Base-by-base conservation (phyloP, 2,797 vertebrate genomes). In the Falco peregrinus region DNA sequence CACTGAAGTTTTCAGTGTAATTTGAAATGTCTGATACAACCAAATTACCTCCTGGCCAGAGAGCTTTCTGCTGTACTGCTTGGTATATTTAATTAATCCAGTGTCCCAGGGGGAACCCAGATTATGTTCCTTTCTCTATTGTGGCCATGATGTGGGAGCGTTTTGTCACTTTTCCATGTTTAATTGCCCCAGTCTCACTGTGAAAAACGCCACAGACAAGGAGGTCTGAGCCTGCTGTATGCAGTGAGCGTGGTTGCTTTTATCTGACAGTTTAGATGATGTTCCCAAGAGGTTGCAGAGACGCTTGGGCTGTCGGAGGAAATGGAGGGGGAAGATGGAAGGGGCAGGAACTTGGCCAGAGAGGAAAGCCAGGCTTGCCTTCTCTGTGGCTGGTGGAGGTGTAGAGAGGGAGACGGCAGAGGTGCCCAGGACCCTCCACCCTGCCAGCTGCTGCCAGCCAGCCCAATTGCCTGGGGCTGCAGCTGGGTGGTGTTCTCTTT, bases 91-190 rank as follows among this genome's bases (percentile, higher is more conserved):
- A 13, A 43, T 73, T 87, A 67, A 83, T 70, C 14, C 13, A 5
- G 9, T 28, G 43, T 37, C 19, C 43, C 28, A 15, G 43, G 45
- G 45, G 39, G 9, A 43, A 8, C 11, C 9, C 6, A 2, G 22
- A 8, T 59, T 11, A 18, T 70, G 73, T 48, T 78, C 25, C 16
- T 75, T 16, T 69, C 29, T 60, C 9, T 90, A 10, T 48, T 1
- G 0, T 56, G 63, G 31, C 50, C 0, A 0, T 65, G 54, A 11
- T 1, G 0, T 22, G 15, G 37, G 54, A 79, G 13, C 13, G n/a
- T 37, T 71, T 29, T 31, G 31, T 41, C 60, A 29, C 31, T 77
- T 77, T 28, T 53, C 43, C 0, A 0, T 48, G 53, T 70, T 87
- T 16, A n/a, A 21, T 21, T 88, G n/a, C 13, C 63, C 14, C 9